Percentiles rank a stretch among this genome's conserved stretches.
phyloP scores from a whole-genome alignment of 92 coral and sea anemone species.

The Porites rus region DNA sequence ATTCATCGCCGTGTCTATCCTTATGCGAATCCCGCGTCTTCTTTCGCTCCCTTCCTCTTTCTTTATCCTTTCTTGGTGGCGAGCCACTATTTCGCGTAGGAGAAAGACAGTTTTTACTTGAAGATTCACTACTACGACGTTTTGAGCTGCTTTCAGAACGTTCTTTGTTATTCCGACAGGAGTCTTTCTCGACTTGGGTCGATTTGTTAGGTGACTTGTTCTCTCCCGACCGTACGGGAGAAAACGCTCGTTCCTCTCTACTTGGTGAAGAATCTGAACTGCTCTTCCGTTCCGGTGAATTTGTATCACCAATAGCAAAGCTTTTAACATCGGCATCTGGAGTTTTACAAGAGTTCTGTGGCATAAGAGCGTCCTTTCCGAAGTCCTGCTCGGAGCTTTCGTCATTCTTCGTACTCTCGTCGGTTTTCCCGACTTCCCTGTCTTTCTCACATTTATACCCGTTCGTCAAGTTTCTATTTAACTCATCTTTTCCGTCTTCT shows the following conservation, averaged over 20 bases:
- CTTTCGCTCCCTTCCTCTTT: conserved; percentile 64
- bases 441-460: conserved; percentile 98
- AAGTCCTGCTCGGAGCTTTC: conserved; percentile 95
- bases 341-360: background rate
- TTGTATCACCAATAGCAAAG: conserved; percentile 7
- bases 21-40: conserved; percentile 73
- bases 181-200: conserved; percentile 17
- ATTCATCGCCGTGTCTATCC: conserved; percentile 60
- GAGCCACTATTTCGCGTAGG: conserved; percentile 73
- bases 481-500: conserved; percentile 86
- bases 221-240: conserved; percentile 35
- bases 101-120: conserved; percentile 65
- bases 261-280: conserved; percentile 18
- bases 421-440: conserved; percentile 96
- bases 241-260: conserved; percentile 38
- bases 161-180: conserved; percentile 53
- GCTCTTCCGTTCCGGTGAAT: conserved; percentile 5
- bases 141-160: conserved; percentile 59
- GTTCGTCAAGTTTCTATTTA: conserved; percentile 75
- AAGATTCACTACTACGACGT: conserved; percentile 58
- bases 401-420: conserved; percentile 92
- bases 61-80: conserved; percentile 76
- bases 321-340: conserved; percentile 10
- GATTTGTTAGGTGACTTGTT: conserved; percentile 9
- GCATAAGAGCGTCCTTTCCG: conserved; percentile 63